phyloP scores from a whole-genome alignment of 2,113 vertebrate species.

The Ceratotherium simum region DNA sequence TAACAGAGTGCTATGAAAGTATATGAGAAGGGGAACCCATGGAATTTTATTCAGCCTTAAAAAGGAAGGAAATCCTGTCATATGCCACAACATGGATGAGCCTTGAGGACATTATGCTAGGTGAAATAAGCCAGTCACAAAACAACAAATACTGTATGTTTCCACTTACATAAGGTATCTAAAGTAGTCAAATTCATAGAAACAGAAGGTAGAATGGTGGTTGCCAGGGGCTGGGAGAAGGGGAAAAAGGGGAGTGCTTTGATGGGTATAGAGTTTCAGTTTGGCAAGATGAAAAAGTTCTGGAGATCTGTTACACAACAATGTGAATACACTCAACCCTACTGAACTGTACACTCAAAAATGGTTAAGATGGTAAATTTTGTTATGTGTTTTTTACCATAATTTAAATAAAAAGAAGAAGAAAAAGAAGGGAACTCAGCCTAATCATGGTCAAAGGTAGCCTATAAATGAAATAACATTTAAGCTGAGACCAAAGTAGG shows the following conservation, averaged over 20 bases:
- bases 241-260: background rate
- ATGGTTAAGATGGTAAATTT: background rate
- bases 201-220: background rate
- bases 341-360: background rate
- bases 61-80: background rate
- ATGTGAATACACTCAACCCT: background rate
- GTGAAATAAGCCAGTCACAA: background rate
- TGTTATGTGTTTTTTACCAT: background rate
- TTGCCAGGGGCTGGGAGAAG: background rate
- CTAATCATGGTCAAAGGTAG: background rate
- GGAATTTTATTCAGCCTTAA: background rate
- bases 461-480: background rate
- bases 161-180: background rate
- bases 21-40: background rate
- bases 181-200: background rate
- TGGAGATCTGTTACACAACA: background rate
- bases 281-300: background rate
- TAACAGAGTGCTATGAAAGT: background rate
- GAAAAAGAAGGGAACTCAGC: background rate
- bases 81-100: background rate
- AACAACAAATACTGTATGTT: background rate
- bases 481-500: background rate
- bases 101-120: background rate
- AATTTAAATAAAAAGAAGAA: background rate
- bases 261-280: background rate